Conservation (phyloP, 2,888 invertebrate species). For the Pammene aurita region DNA sequence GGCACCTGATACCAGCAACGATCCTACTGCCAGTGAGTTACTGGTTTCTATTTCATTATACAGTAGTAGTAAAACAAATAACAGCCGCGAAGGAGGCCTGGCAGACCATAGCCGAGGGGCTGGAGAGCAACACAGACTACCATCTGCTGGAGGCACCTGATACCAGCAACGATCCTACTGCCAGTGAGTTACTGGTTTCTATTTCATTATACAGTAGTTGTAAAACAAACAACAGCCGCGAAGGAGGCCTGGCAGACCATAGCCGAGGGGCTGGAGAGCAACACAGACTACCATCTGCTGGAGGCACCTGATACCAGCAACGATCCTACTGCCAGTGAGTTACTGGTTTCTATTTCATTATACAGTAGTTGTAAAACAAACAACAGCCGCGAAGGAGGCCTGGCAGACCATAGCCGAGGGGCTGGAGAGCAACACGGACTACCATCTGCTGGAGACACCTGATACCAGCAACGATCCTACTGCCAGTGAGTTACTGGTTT, state of each 20-base stretch:
- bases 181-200: background rate
- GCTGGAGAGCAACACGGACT: no score
- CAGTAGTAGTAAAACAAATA: background rate
- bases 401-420: background rate
- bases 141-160: background rate
- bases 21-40: background rate
- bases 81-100: background rate
- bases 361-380: background rate
- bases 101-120: background rate
- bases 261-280: no score
- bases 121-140: background rate
- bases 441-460: background rate
- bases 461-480: background rate
- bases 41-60: background rate
- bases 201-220: background rate
- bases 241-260: background rate
- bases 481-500: background rate
- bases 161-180: background rate
- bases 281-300: background rate
- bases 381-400: background rate
- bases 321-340: background rate
- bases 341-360: background rate
- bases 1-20: background rate
- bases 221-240: background rate
- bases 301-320: background rate